phyloP scores from a whole-genome alignment of 2,113 vertebrate genomes.

The Melanostigma gelatinosum region DNA sequence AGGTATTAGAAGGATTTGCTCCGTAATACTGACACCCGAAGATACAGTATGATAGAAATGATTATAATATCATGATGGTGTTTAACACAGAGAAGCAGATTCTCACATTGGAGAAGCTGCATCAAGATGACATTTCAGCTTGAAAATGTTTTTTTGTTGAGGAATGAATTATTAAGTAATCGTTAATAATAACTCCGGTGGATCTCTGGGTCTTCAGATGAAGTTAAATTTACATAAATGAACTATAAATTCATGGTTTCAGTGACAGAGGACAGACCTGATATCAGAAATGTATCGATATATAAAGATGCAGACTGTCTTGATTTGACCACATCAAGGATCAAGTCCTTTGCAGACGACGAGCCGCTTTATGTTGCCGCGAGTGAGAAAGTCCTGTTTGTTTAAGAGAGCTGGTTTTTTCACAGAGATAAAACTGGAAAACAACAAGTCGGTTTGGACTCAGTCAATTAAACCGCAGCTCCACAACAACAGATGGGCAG shows the following conservation, averaged over 20 bases:
- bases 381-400: background rate
- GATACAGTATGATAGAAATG: too few relatives aligned
- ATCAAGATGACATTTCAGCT: background rate
- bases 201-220: background rate
- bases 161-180: background rate
- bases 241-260: background rate
- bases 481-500: constrained; percentile 69
- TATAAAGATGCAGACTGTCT: background rate
- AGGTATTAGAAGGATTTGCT: background rate
- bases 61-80: too few relatives aligned
- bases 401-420: background rate
- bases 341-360: background rate
- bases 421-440: constrained; percentile 34
- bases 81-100: background rate
- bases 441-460: constrained; percentile 28
- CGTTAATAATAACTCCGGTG: too few relatives aligned
- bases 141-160: background rate
- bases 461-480: constrained; percentile 62
- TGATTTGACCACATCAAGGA: background rate
- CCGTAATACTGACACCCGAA: background rate
- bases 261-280: background rate
- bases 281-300: background rate
- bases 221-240: background rate
- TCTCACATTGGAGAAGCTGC: background rate
- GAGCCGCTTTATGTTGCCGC: background rate